These are phyloP conservation scores for Anneissia japonica DNA, from an alignment of 35 echinoderm and acorn worm genomes.

Conservation along the genomic window DNA sequence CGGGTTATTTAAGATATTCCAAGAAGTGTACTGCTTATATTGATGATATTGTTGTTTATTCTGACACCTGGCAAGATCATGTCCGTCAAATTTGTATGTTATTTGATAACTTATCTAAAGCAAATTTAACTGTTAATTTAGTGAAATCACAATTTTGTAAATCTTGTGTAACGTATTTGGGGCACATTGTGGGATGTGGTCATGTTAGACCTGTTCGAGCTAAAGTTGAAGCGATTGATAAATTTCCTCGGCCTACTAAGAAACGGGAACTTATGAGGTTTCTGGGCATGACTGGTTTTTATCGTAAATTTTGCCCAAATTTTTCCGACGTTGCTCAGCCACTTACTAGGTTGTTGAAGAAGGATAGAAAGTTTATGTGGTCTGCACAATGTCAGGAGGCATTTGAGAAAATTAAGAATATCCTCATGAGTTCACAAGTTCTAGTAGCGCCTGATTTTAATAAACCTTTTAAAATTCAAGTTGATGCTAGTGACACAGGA, in stretches of 20 bases:
- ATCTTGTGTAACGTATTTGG: slow-evolving; percentile 20
- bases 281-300: slow-evolving; percentile 64
- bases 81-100: neutral
- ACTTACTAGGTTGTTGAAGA: slow-evolving; percentile 43
- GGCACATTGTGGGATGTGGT: slow-evolving; percentile 40
- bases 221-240: slow-evolving; percentile 42
- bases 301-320: slow-evolving; percentile 58
- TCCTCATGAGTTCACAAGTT: slow-evolving; percentile 22
- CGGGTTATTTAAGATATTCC: neutral
- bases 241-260: slow-evolving; percentile 34
- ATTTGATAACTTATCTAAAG: slow-evolving; percentile 1
- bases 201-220: slow-evolving; percentile 34
- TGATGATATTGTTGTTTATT: slow-evolving; percentile 24
- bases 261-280: slow-evolving; percentile 55
- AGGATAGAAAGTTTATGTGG: slow-evolving; percentile 39
- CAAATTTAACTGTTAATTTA: slow-evolving; percentile 37
- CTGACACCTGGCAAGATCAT: slow-evolving; percentile 25
- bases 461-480: neutral
- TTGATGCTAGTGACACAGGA: neutral
- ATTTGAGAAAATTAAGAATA: slow-evolving; percentile 47
- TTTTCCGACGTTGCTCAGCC: too few species aligned
- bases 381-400: slow-evolving; percentile 40
- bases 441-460: neutral
- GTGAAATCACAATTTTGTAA: slow-evolving; percentile 26
- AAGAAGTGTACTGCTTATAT: slow-evolving; percentile 27